Conservation (phyloP, 2,888 invertebrate species). For the Mythimna albipuncta region DNA sequence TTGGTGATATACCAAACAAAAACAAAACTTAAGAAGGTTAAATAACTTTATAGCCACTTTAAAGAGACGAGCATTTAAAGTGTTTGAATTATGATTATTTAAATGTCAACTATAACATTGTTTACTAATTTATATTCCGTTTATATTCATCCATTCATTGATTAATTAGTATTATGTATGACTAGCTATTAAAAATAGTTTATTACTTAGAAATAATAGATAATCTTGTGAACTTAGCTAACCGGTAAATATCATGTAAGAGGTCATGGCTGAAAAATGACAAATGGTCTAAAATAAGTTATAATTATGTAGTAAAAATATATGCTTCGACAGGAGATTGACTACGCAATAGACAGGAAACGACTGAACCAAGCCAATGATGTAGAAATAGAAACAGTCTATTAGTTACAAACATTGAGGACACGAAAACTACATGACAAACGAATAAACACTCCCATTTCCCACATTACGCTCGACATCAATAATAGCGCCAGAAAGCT, state of each 20-base stretch:
- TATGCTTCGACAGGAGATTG: background rate
- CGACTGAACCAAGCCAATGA: background rate
- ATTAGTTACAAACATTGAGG: slow-evolving; percentile 30
- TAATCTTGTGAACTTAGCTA: too few species aligned
- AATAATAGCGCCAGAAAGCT: slow-evolving; percentile 52
- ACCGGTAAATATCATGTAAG: too few species aligned
- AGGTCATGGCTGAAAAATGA: too few species aligned
- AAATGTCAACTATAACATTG: background rate
- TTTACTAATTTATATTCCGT: background rate
- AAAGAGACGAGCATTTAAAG: background rate
- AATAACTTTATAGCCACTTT: too few species aligned
- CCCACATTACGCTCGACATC: slow-evolving; percentile 46
- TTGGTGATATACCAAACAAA: too few species aligned
- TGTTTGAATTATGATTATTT: slow-evolving; percentile 5
- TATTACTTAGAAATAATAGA: too few species aligned
- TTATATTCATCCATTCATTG: too few species aligned
- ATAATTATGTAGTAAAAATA: too few species aligned
- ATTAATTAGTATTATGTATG: too few species aligned
- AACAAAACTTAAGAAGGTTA: too few species aligned
- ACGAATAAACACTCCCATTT: slow-evolving; percentile 48
- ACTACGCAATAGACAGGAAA: background rate
- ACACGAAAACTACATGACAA: slow-evolving; percentile 41
- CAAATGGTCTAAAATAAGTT: too few species aligned
- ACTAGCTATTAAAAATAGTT: too few species aligned
- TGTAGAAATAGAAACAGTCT: background rate